Base-by-base conservation (phyloP, 2,797 vertebrate species). In the Gadopsis bispinosus region DNA sequence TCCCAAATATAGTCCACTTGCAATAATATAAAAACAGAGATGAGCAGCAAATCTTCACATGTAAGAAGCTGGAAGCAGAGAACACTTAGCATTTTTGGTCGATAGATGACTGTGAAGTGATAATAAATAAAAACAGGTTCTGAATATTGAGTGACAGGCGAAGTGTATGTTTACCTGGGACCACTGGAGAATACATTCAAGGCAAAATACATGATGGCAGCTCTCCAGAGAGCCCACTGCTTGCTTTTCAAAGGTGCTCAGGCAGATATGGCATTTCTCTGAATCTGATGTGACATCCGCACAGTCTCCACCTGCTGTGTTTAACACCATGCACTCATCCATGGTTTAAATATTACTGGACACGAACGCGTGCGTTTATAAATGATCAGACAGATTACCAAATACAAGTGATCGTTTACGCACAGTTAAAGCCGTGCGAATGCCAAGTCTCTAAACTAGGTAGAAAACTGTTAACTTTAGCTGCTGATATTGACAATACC, bases 171-270 rank as follows among this genome's bases (percentile, higher is more conserved):
- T 87, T 85, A 93, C 97, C 96, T 96, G 96, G 19, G 96, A 95
- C 97, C 97, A 98, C 43, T 97, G 96, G 0, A 95, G 80, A 0
- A 98, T 96, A 72, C 96, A 98, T 2, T 96, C 91, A 54, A 97
- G 91, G 81, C 97, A 97, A 78, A 97, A 98, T 4, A 96, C 93
- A 65, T 97, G 97, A 62, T 91, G 89, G 70, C 97, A 98, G 83
- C 35, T 95, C 64, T 96, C 94, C 0, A 96, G 95, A 7, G 95
- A 97, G 9, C 92, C 97, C 77, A 97, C 94, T 0, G 88, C 87
- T 84, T 97, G 97, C 63, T 93, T 91, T 13, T 91, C 88, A 75
- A 97, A 96, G 0, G 73, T 77, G 26, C 96, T 96, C 83, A 98
- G 94, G 60, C 97, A 98, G 71, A 98, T 97, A 0, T 94, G 95